Percentiles rank a stretch among this genome's conserved stretches.
These are phyloP conservation scores for Anneissia japonica DNA, from an alignment of 35 echinoderm and acorn worm genomes.

Conservation along the genomic window DNA sequence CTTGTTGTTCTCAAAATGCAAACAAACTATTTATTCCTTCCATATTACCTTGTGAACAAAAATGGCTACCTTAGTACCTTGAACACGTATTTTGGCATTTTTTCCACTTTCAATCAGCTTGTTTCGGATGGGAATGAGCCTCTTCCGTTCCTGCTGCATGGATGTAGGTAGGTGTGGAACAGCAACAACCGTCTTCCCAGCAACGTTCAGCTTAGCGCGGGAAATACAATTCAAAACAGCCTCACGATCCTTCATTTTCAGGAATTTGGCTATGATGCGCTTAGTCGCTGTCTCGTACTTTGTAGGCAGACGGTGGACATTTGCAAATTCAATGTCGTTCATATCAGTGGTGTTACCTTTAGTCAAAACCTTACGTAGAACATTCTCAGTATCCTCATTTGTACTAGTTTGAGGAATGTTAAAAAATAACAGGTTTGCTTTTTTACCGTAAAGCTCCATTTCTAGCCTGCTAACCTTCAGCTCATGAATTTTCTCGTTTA, in stretches of 20 bases:
- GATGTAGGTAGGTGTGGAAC: neutral
- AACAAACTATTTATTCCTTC: too few species aligned
- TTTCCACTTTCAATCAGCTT: conserved; percentile 2
- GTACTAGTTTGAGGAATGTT: neutral
- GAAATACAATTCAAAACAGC: neutral
- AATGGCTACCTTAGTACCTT: neutral
- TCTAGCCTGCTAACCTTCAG: neutral
- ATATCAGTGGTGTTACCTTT: neutral
- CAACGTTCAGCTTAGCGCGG: neutral
- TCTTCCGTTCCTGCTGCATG: conserved; percentile 2
- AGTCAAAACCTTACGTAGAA: neutral
- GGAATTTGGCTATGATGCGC: conserved; percentile 12
- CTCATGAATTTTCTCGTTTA: neutral
- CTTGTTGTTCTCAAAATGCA: too few species aligned
- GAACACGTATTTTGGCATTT: neutral
- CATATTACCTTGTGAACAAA: neutral
- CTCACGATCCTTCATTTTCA: conserved; percentile 3
- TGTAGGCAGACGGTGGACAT: neutral
- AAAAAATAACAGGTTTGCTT: neutral
- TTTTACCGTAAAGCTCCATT: neutral
- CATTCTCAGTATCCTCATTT: neutral
- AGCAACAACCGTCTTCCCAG: neutral
- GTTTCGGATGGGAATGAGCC: conserved; percentile 4
- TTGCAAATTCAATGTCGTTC: neutral
- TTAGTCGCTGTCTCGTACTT: neutral